A percentile compares a stretch with the other conserved stretches of the same genome.
Conservation (phyloP, 1,140 invertebrate species). For the Aphelenchoides avenae region DNA sequence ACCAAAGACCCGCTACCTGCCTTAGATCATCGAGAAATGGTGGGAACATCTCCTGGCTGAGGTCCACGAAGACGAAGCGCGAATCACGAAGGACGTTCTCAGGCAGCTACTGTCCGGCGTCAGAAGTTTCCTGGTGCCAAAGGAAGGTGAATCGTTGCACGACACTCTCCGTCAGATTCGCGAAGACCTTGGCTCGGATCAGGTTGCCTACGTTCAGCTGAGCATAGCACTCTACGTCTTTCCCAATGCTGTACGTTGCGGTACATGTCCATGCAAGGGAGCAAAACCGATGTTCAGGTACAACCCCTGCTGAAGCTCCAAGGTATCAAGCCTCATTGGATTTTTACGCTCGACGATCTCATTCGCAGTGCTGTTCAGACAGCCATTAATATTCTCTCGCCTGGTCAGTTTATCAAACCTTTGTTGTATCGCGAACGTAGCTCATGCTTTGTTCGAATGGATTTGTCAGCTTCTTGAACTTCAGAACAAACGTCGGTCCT, state of each 20-base stretch:
- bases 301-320: constrained; percentile 71
- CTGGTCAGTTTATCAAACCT: constrained; percentile 65
- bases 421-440: constrained; percentile 1
- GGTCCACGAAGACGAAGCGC: constrained; percentile 16
- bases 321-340: constrained; percentile 98
- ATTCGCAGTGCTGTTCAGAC: constrained; percentile 83
- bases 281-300: constrained; percentile 70
- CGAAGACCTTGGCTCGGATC: constrained; percentile 72
- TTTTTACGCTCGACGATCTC: constrained; percentile 94
- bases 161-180: constrained; percentile 67
- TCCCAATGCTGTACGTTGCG: constrained; percentile 71
- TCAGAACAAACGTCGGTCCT: not conserved
- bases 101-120: constrained; percentile 73
- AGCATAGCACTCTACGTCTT: constrained; percentile 88
- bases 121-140: no score
- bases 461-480: no score
- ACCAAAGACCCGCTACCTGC: no score
- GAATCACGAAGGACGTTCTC: constrained; percentile 66
- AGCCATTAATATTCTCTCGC: constrained; percentile 83
- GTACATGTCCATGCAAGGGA: no score
- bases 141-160: constrained; percentile 73
- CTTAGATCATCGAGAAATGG: constrained; percentile 62
- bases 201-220: constrained; percentile 68
- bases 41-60: constrained; percentile 43
- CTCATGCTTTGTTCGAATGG: no score